Conservation (phyloP, 2,888 invertebrate genomes). For the Acanthosoma haemorrhoidale region DNA sequence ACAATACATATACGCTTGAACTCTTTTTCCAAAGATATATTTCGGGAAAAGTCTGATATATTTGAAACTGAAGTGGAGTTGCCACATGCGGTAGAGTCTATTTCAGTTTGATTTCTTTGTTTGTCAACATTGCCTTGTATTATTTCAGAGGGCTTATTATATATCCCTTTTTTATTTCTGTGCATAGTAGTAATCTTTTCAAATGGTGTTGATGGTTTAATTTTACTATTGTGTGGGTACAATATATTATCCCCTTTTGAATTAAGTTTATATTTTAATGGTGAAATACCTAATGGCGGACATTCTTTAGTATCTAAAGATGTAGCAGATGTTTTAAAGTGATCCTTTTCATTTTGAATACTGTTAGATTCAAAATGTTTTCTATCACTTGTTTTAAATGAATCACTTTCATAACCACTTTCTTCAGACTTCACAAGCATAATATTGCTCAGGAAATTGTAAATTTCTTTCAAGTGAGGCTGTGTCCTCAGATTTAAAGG, state of each 20-base stretch:
- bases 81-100: not conserved
- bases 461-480: constrained; percentile 38
- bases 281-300: not conserved
- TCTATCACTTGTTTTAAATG: constrained; percentile 39
- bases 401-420: constrained; percentile 58
- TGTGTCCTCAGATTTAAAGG: constrained; percentile 35
- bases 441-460: constrained; percentile 45
- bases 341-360: not conserved
- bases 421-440: constrained; percentile 50
- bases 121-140: not conserved
- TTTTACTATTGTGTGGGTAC: not conserved
- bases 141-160: not conserved
- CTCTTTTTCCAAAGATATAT: constrained; percentile 41
- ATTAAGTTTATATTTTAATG: not conserved
- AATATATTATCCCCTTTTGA: not conserved
- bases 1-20: constrained; percentile 43
- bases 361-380: not conserved
- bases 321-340: not conserved
- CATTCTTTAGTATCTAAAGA: constrained; percentile 46
- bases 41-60: constrained; percentile 12
- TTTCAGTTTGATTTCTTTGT: not conserved
- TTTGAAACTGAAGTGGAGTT: not conserved
- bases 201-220: not conserved
- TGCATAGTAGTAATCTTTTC: constrained; percentile 5
- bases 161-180: not conserved